Conservation (phyloP, 2,888 invertebrate genomes). For the Orthosia incerta region DNA sequence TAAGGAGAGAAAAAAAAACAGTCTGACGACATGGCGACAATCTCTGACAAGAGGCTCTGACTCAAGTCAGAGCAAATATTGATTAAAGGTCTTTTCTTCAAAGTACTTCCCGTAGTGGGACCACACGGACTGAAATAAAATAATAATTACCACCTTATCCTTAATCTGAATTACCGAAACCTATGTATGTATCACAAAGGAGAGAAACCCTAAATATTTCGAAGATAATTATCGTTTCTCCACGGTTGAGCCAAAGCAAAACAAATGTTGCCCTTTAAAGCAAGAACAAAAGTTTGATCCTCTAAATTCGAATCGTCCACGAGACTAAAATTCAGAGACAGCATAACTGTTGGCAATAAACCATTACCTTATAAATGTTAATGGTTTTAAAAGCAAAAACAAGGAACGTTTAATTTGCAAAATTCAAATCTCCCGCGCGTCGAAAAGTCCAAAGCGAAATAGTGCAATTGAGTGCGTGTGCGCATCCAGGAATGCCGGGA, state of each 20-base stretch:
- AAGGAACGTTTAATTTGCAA: conserved; percentile 52
- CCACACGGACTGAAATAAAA: neutral
- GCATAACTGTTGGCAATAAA: conserved; percentile 46
- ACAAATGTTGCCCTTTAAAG: neutral
- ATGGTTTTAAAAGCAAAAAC: conserved; percentile 40
- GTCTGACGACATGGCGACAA: neutral
- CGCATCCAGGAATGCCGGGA: conserved; percentile 86
- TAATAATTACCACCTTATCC: neutral
- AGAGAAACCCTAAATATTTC: neutral
- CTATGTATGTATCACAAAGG: neutral
- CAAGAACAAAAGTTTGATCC: conserved; percentile 35
- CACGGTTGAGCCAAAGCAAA: conserved; percentile 19
- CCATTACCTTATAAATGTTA: conserved; percentile 37
- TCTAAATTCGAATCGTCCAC: conserved; percentile 27
- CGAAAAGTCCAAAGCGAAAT: conserved; percentile 73
- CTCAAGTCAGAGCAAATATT: neutral
- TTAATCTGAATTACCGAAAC: neutral
- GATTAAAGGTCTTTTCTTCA: neutral
- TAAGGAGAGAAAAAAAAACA: too few relatives aligned
- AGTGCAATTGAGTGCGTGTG: conserved; percentile 75
- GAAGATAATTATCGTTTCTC: neutral
- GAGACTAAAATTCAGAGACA: conserved; percentile 35
- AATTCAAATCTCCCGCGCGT: conserved; percentile 56
- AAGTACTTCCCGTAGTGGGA: neutral
- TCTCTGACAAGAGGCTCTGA: neutral